Conservation (phyloP, 2,797 vertebrate genomes). For the Mormyrus proboscirostris region DNA sequence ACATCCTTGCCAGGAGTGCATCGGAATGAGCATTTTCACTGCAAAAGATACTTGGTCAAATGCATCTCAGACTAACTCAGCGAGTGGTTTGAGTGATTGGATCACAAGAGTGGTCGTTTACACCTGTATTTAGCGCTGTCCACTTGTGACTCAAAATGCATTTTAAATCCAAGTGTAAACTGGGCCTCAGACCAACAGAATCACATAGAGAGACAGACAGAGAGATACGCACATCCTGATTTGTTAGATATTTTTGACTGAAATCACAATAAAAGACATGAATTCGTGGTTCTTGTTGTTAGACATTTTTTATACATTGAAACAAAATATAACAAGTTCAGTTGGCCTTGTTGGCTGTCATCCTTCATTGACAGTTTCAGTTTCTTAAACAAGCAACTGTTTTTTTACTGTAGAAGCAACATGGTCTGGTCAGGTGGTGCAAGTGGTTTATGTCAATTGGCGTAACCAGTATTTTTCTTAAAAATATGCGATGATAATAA, state of each 20-base stretch:
- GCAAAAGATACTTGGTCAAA: neutral
- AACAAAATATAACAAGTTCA: neutral
- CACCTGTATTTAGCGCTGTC: neutral
- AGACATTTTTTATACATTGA: neutral
- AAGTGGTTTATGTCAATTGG: too few relatives aligned
- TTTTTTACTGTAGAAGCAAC: too few relatives aligned
- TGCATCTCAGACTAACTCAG: neutral
- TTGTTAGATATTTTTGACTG: neutral
- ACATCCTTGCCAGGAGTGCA: too few relatives aligned
- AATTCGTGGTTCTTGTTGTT: neutral
- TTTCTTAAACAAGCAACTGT: neutral
- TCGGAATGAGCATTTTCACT: neutral
- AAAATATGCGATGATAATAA: too few relatives aligned
- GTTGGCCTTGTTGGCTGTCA: neutral
- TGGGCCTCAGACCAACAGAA: too few relatives aligned
- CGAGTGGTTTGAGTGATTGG: neutral
- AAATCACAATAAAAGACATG: neutral
- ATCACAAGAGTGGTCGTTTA: neutral
- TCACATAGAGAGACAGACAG: neutral
- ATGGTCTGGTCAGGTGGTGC: too few relatives aligned
- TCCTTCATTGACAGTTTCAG: neutral
- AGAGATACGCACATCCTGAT: neutral
- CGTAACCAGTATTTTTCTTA: too few relatives aligned
- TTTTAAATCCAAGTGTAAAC: neutral
- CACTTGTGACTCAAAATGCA: neutral